These are phyloP conservation scores for Tenthredo mesomela DNA, from an alignment of 2,888 invertebrate genomes.

Conservation along the genomic window DNA sequence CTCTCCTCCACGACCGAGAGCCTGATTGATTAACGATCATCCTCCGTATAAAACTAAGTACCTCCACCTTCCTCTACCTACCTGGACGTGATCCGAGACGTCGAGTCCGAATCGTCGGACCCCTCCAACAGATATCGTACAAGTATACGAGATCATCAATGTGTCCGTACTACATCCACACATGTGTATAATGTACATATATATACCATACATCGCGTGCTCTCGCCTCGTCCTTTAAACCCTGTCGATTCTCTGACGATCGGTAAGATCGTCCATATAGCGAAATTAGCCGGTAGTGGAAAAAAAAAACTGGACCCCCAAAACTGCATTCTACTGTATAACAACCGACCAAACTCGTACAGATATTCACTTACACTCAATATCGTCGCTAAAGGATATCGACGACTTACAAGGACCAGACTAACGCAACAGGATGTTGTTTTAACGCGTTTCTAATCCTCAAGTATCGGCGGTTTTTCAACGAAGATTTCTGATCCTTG, in stretches of 20 bases:
- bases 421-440: background rate
- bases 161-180: background rate
- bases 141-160: background rate
- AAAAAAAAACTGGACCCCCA: constrained; percentile 18
- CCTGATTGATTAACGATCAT: constrained; percentile 74
- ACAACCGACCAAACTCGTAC: background rate
- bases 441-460: background rate
- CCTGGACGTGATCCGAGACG: constrained; percentile 47
- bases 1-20: constrained; percentile 53
- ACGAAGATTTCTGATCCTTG: no score
- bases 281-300: background rate
- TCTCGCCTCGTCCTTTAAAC: background rate
- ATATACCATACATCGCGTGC: background rate
- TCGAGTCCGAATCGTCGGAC: constrained; percentile 11
- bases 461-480: no score
- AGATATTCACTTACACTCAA: background rate
- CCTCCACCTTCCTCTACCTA: constrained; percentile 39
- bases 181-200: no score
- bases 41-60: constrained; percentile 70
- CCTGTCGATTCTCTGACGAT: background rate
- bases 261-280: background rate
- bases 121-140: background rate
- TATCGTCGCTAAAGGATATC: background rate
- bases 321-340: constrained; percentile 18
- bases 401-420: background rate